These are phyloP conservation scores for Dendrolimus pini DNA, from an alignment of 2,888 invertebrate species.

Conservation along the genomic window DNA sequence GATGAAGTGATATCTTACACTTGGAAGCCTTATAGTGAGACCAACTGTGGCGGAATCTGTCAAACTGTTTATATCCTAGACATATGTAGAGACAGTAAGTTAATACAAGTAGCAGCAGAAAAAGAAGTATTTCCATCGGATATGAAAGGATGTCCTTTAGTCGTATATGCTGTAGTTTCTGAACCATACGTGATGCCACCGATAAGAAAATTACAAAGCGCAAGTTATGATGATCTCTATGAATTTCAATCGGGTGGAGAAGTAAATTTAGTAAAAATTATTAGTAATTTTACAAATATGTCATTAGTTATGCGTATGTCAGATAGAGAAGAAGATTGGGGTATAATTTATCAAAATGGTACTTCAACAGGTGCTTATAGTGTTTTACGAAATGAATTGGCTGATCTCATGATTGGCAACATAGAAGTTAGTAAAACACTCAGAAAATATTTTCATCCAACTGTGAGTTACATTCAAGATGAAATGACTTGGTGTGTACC, in stretches of 20 bases:
- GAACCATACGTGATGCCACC: constrained; percentile 71
- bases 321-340: constrained; percentile 56
- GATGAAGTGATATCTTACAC: constrained; percentile 56
- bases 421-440: constrained; percentile 62
- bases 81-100: constrained; percentile 42
- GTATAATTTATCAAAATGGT: constrained; percentile 46
- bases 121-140: constrained; percentile 55
- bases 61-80: constrained; percentile 57
- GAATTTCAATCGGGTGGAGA: constrained; percentile 59
- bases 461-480: constrained; percentile 66
- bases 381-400: constrained; percentile 44
- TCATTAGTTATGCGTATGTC: constrained; percentile 54
- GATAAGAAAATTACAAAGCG: constrained; percentile 30
- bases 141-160: constrained; percentile 60
- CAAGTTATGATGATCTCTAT: constrained; percentile 45
- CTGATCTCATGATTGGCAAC: constrained; percentile 62
- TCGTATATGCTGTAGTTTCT: constrained; percentile 56
- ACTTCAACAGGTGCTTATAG: constrained; percentile 54
- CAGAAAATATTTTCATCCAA: constrained; percentile 63
- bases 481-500: constrained; percentile 70
- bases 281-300: constrained; percentile 66
- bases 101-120: constrained; percentile 39
- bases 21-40: constrained; percentile 61
- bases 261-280: constrained; percentile 64
- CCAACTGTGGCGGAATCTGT: constrained; percentile 60